Percentiles rank a stretch among this genome's conserved stretches.
These are phyloP conservation scores for Rhombomys opimus DNA, from an alignment of 2,113 vertebrate genomes.

Conservation along the genomic window DNA sequence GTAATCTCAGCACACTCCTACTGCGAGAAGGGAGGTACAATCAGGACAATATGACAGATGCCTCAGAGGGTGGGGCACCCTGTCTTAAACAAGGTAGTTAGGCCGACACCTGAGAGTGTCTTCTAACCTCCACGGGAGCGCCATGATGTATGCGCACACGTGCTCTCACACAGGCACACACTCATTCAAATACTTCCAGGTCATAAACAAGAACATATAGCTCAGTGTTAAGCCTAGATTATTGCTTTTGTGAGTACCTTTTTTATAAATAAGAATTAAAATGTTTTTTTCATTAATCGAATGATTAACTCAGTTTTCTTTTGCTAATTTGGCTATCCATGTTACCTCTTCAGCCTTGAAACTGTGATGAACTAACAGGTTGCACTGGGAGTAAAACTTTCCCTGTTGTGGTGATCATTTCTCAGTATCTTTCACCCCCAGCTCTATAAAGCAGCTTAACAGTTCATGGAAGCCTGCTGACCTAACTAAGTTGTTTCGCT, in stretches of 20 bases:
- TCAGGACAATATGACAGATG: not conserved
- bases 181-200: not conserved
- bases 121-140: not conserved
- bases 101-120: not conserved
- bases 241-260: constrained; percentile 33
- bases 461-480: constrained; percentile 84
- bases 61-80: not conserved
- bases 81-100: not conserved
- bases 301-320: constrained; percentile 34
- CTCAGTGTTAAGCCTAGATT: constrained; percentile 24
- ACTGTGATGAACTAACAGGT: constrained; percentile 67
- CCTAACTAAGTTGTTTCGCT: constrained; percentile 86
- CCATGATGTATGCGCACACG: no score
- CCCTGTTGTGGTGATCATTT: constrained; percentile 74
- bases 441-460: constrained; percentile 50
- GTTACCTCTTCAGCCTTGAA: constrained; percentile 45
- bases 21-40: not conserved
- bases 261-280: constrained; percentile 45
- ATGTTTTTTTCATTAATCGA: constrained; percentile 42
- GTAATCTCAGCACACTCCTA: not conserved
- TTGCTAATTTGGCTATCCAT: constrained; percentile 23
- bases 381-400: not conserved
- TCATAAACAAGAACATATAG: constrained; percentile 20
- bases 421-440: constrained; percentile 76
- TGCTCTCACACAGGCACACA: not conserved